These are phyloP conservation scores for Leptinotarsa undecemlineata DNA, from an alignment of 1,140 invertebrate species.

Conservation along the genomic window DNA sequence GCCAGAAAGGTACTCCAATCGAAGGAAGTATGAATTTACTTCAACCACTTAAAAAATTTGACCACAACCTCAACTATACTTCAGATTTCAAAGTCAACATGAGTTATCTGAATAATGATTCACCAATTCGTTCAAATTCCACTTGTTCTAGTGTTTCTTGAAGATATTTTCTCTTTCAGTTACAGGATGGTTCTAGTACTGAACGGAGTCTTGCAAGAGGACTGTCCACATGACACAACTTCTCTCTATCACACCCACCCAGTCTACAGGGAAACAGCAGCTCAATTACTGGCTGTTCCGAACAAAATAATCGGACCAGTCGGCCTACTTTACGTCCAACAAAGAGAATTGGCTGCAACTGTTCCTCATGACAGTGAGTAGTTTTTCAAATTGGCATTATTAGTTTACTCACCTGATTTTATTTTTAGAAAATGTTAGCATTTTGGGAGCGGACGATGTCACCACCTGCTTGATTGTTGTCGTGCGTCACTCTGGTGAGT, in stretches of 20 bases:
- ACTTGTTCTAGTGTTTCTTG: no score
- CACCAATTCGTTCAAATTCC: no score
- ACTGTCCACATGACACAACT: conserved; percentile 78
- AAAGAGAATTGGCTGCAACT: conserved; percentile 88
- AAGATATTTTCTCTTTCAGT: conserved; percentile 11
- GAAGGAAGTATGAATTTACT: no score
- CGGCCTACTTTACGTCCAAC: conserved; percentile 85
- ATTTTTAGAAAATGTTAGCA: conserved; percentile 80
- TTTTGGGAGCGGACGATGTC: conserved; percentile 91
- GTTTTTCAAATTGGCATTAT: background rate
- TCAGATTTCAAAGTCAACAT: no score
- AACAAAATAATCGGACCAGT: conserved; percentile 79
- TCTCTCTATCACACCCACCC: conserved; percentile 79
- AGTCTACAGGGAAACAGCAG: conserved; percentile 81
- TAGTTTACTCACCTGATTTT: background rate
- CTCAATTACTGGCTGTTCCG: conserved; percentile 74
- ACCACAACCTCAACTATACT: no score
- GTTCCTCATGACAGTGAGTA: conserved; percentile 87
- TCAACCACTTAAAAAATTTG: no score
- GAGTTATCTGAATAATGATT: no score
- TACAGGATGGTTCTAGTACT: conserved; percentile 82
- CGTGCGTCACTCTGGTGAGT: conserved; percentile 85
- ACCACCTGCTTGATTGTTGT: conserved; percentile 92
- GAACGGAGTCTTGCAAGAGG: conserved; percentile 83
- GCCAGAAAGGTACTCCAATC: no score